Percentiles rank a stretch among this genome's conserved stretches.
phyloP scores from a whole-genome alignment of 2,888 invertebrate species.

The Pseudococcus jackbeardsleyi region DNA sequence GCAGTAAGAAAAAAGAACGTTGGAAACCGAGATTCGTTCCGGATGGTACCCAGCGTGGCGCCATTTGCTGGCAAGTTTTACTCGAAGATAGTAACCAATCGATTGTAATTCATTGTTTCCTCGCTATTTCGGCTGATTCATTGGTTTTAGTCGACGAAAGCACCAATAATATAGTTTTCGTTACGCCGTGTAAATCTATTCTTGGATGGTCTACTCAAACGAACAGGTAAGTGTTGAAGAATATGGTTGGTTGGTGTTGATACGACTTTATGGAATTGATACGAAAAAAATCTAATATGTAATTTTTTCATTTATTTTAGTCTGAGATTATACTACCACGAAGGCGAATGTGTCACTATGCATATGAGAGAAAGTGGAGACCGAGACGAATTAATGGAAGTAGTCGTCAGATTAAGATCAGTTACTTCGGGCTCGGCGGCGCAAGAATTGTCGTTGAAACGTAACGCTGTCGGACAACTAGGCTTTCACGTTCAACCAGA shows the following conservation, averaged over 20 bases:
- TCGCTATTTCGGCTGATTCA: conserved; percentile 89
- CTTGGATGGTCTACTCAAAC: conserved; percentile 79
- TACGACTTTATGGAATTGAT: not conserved
- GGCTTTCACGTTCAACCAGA: conserved; percentile 92
- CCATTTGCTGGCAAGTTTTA: conserved; percentile 86
- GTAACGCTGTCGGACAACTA: conserved; percentile 86
- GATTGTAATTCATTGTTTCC: conserved; percentile 80
- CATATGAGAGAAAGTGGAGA: conserved; percentile 81
- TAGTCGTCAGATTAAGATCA: conserved; percentile 83
- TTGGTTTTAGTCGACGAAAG: conserved; percentile 88
- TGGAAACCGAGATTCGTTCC: conserved; percentile 80
- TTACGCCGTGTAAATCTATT: conserved; percentile 85
- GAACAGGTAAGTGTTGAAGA: conserved; percentile 71
- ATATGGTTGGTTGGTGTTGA: not conserved
- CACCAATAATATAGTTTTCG: conserved; percentile 86
- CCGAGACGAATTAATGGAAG: conserved; percentile 79
- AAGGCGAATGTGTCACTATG: conserved; percentile 91
- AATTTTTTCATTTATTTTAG: conserved; percentile 70
- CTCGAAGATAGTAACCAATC: conserved; percentile 79
- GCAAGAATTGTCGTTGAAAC: conserved; percentile 83
- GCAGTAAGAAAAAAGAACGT: conserved; percentile 84
- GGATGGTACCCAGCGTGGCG: conserved; percentile 81
- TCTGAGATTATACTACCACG: conserved; percentile 89
- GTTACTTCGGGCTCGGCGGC: conserved; percentile 85
- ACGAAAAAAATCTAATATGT: not conserved